Evolutionary conservation across 2,888 invertebrate species (phyloP), one percentile per base, ranked within the genome.

Genomic region (Vannuccia rotundouncinata): DNA sequence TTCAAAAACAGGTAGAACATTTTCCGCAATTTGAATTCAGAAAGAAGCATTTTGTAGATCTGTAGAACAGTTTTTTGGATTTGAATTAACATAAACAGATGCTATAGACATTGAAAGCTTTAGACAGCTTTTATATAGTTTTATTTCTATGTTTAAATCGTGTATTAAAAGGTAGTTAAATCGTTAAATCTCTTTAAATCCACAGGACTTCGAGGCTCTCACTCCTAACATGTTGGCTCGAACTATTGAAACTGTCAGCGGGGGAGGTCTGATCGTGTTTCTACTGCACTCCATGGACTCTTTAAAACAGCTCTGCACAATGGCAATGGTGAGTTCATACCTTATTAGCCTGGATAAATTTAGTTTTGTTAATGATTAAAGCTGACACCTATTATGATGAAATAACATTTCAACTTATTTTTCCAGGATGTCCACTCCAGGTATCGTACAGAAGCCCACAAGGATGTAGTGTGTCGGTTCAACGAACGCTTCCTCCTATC

Each of bases 171-270:
- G n/a, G n/a, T n/a, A n/a, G n/a, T n/a, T n/a, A n/a, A n/a, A n/a
- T n/a, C n/a, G n/a, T n/a, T n/a, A n/a, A n/a, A n/a, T n/a, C n/a
- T n/a, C n/a, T n/a, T n/a, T n/a, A n/a, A n/a, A n/a, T n/a, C n/a
- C n/a, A n/a, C 95, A 96, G 91, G 96, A 97, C 87, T 97, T 96
- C 90, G 98, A 99, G 90, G 97, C 97, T 0, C 87, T 99, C 0
- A 98, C 97, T 0, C 98, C 99, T 0, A 99, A 99, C 89, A 90
- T 98, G 82, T 90, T 99, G 86, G 98, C 98, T 0, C 91, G 98
- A 79, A 97, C 98, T 0, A 91, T 99, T 83, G 99, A 99, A 90
- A 99, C 99, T 0, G 95, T 99, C 0, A 95, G 97, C 89, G 99
- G 98, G 28, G 95, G 95, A n/a, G 90, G 98, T 0, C 91, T 99